A percentile compares a stretch with the other conserved stretches of the same genome.
phyloP scores from a whole-genome alignment of 2,888 invertebrate species.

The Ophioninae sp. region DNA sequence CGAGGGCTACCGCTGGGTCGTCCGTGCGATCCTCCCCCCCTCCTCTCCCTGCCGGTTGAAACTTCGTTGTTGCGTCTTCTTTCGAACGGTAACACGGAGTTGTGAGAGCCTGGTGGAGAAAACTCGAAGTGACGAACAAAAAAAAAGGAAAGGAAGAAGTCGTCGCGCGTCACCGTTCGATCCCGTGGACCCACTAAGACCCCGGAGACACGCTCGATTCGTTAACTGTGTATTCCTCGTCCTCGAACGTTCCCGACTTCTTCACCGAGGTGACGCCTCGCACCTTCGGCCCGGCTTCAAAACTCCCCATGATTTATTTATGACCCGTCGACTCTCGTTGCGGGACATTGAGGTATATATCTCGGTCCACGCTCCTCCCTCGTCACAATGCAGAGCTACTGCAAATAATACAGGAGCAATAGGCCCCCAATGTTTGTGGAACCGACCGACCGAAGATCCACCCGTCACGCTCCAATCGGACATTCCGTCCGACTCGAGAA shows the following conservation, averaged over 20 bases:
- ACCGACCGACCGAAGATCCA: constrained; percentile 18
- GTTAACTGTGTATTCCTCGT: constrained; percentile 30
- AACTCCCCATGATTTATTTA: constrained; percentile 67
- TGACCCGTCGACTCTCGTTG: constrained; percentile 41
- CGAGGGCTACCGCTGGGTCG: constrained; percentile 15
- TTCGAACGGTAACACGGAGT: too few relatives aligned
- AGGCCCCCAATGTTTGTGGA: constrained; percentile 22
- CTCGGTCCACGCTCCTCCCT: not conserved
- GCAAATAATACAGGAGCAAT: constrained; percentile 56
- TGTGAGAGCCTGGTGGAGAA: too few relatives aligned
- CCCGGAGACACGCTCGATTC: constrained; percentile 42
- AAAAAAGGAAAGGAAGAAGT: constrained; percentile 28
- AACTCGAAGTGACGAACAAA: not conserved
- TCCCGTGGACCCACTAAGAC: too few relatives aligned
- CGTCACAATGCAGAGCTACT: constrained; percentile 18
- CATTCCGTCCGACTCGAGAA: constrained; percentile 27
- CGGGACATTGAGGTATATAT: constrained; percentile 28
- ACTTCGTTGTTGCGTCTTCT: too few relatives aligned
- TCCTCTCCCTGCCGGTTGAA: too few relatives aligned
- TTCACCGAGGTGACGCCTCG: constrained; percentile 25
- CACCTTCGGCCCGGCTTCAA: constrained; percentile 35
- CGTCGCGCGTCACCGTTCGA: constrained; percentile 27
- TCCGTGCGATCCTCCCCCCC: too few relatives aligned
- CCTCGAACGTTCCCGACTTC: constrained; percentile 23
- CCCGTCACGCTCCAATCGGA: constrained; percentile 29